Base-by-base conservation (phyloP, 92 coral and sea anemone genomes). In the Siderastrea radians region DNA sequence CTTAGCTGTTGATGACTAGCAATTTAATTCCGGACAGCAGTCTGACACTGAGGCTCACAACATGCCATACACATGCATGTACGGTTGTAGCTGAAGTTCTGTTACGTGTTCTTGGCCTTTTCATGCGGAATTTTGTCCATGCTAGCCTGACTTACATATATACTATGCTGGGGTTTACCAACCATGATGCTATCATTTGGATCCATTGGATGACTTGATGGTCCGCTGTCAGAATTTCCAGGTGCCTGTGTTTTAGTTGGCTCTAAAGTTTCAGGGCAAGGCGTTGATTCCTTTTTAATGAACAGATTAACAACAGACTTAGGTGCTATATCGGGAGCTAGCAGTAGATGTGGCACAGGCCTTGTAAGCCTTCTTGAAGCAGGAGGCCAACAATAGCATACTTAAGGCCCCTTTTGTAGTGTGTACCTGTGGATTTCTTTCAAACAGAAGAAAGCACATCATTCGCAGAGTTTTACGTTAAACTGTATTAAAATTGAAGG, bases 341-440 rank as follows among this genome's bases (percentile, higher is more conserved):
- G 55, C 38, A 49, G 77, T 72, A 16, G 59, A 72, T 49, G 38
- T 72, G 45, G 38, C 58, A 49, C 77, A 72, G 10, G 26, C 57
- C 60, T 72, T 72, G 77, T 49, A 17, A 14, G 58, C 59, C 55
- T 17, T 72, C 77, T 72, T 72, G 59, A 72, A 49, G 77, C 77
- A 72, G 77, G 59, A 82, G 8, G 94, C 94, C 55, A 91, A 57
- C 26, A 91, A 85, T 17, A 91, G 88, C 47, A 83, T 91, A 44
- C 94, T 91, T 72, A 87, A 85, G 60, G 87, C 74, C 10, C 82
- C 86, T 88, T 91, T n/a, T n/a, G n/a, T n/a, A n/a, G n/a, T n/a
- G n/a, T n/a, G n/a, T n/a, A n/a, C n/a, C n/a, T n/a, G n/a, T n/a
- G n/a, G n/a, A n/a, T n/a, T n/a, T n/a, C n/a, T n/a, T n/a, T n/a